phyloP scores from a whole-genome alignment of 53 echinoderm and acorn worm species.

The Holothuria scabra region DNA sequence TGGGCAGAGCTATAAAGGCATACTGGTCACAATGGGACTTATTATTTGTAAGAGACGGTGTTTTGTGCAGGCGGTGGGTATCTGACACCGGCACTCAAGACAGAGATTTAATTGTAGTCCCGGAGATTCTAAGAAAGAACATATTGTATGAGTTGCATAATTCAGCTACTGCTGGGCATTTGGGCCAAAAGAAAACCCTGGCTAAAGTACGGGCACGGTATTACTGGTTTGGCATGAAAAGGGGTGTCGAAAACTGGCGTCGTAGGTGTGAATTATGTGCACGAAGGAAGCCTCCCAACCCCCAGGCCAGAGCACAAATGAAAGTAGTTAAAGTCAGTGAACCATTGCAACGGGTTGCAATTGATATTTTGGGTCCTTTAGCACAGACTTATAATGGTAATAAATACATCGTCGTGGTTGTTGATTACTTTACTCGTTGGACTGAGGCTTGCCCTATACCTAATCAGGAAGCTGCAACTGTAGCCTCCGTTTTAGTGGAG shows the following conservation, averaged over 20 bases:
- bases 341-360: constrained; percentile 17
- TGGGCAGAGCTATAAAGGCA: constrained; percentile 2
- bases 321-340: constrained; percentile 39
- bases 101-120: constrained; percentile 1
- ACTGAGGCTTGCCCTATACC: constrained; percentile 48
- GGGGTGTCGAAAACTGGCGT: constrained; percentile 24
- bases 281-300: no score
- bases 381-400: constrained; percentile 53
- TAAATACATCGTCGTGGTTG: constrained; percentile 31
- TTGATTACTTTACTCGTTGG: constrained; percentile 43
- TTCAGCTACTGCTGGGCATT: constrained; percentile 37
- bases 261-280: constrained; percentile 49
- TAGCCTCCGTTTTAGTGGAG: constrained; percentile 40
- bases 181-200: constrained; percentile 30
- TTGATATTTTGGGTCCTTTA: constrained; percentile 56
- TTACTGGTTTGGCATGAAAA: constrained; percentile 48
- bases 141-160: constrained; percentile 34
- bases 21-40: constrained; percentile 52
- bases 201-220: constrained; percentile 17
- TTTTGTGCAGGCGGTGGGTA: no score
- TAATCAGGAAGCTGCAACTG: constrained; percentile 46
- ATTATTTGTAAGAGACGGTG: constrained; percentile 18
- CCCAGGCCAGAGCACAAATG: constrained; percentile 27
- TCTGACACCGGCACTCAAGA: constrained; percentile 20
- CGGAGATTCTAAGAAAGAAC: not conserved